Conservation (phyloP, 2,888 invertebrate genomes). For the Eilema sororculum region DNA sequence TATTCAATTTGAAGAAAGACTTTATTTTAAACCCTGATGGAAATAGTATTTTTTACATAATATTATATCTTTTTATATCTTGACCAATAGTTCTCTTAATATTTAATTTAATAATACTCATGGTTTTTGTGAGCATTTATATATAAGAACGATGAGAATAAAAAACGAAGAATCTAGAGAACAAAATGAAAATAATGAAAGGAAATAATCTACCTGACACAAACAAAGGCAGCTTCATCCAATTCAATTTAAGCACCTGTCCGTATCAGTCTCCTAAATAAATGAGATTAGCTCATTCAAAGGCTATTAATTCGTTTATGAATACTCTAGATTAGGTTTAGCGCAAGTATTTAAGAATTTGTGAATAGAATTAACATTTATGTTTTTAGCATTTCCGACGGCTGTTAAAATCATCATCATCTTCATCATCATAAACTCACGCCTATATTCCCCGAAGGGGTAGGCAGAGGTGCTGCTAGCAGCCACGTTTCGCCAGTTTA, state of each 20-base stretch:
- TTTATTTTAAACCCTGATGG: neutral
- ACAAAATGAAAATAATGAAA: slow-evolving; percentile 10
- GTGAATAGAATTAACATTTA: neutral
- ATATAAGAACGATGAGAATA: neutral
- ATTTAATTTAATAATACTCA: no score
- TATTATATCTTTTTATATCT: neutral
- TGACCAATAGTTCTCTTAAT: neutral
- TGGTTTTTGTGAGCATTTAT: neutral
- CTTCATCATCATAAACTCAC: no score
- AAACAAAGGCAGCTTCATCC: slow-evolving; percentile 39
- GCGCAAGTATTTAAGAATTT: slow-evolving; percentile 1
- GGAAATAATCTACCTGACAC: slow-evolving; percentile 26
- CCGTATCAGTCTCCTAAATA: slow-evolving; percentile 30
- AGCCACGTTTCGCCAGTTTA: no score
- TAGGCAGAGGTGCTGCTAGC: no score
- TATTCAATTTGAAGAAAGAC: neutral
- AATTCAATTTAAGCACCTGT: slow-evolving; percentile 38
- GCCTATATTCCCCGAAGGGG: no score
- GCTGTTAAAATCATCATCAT: neutral
- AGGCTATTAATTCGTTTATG: slow-evolving; percentile 39
- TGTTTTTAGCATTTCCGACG: neutral
- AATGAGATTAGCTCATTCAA: slow-evolving; percentile 46
- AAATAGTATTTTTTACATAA: neutral
- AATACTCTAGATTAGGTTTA: slow-evolving; percentile 25
- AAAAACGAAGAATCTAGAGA: neutral